Base-by-base conservation (phyloP, 2,888 invertebrate species). In the Chrysomela aeneicollis region DNA sequence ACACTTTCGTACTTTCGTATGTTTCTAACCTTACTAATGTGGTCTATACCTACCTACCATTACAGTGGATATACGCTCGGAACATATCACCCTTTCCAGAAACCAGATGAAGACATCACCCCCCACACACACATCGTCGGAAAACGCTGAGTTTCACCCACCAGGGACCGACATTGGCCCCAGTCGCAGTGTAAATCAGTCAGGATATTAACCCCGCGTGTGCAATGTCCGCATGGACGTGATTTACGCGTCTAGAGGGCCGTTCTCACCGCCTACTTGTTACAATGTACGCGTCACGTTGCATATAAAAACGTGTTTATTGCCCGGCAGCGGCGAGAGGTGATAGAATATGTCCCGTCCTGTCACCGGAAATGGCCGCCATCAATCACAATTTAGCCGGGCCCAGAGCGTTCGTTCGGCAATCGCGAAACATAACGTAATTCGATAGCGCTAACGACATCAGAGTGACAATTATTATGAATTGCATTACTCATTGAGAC, bases 131-230 rank as follows among this genome's bases (percentile, higher is more conserved):
- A 21, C 42, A 18, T 57, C 35, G 42, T 22, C 26, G 19, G 57
- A 37, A 32, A 61, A n/a, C 59, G 59, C 59, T 42, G 59, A 57
- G 49, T 63, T 66, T 50, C 59, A 62, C 62, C 62, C 57, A 30
- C 61, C 22, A 35, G 30, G 66, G 62, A 65, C 66, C 68, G 71
- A 68, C 66, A 74, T 74, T 76, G 74, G 74, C 68, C 70, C 71
- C 71, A 53, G 66, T 64, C 37, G 57, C 67, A 67, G 68, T 71
- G 79, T 81, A 81, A 81, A 81, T 81, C 81, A 81, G 76, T 77
- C 74, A 76, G 78, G 78, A 80, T 81, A 82, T 82, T 81, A 82
- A 82, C 81, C 82, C 81, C 80, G 80, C 75, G 81, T 79, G 80
- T 81, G 78, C 79, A 81, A 78, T 81, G 82, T 80, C 80, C 80